phyloP scores from a whole-genome alignment of 2,888 invertebrate genomes.

The Fabriciana adippe region DNA sequence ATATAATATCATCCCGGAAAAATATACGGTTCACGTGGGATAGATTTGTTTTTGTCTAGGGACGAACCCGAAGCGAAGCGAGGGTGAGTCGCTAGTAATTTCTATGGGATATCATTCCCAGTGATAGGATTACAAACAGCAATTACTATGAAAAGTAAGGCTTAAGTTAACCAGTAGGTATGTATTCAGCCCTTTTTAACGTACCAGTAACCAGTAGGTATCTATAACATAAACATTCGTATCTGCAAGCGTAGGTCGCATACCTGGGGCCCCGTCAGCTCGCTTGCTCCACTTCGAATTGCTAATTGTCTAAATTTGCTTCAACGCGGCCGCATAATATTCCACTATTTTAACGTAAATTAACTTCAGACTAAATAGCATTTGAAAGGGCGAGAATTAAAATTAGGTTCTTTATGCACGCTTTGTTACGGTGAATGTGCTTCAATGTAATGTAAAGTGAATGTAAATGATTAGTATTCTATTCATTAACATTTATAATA shows the following conservation, averaged over 20 bases:
- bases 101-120: too few relatives aligned
- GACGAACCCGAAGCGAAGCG: too few relatives aligned
- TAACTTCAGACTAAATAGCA: conserved; percentile 8
- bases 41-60: too few relatives aligned
- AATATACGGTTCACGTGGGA: too few relatives aligned
- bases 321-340: conserved; percentile 22
- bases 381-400: conserved; percentile 7
- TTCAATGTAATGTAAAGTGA: neutral
- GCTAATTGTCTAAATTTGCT: conserved; percentile 17
- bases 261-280: conserved; percentile 5
- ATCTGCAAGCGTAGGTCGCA: neutral
- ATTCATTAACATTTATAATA: too few relatives aligned
- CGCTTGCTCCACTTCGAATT: conserved; percentile 17
- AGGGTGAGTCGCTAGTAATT: too few relatives aligned
- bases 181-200: too few relatives aligned
- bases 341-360: conserved; percentile 21
- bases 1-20: too few relatives aligned
- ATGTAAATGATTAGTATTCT: too few relatives aligned
- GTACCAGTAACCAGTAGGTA: neutral
- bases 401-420: conserved; percentile 5
- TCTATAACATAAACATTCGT: conserved; percentile 3
- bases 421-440: neutral
- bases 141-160: neutral
- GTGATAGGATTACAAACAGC: too few relatives aligned
- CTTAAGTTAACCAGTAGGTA: neutral